These are phyloP conservation scores for Lepidothrix coronata DNA, from an alignment of 2,113 vertebrate species.

Conservation along the genomic window DNA sequence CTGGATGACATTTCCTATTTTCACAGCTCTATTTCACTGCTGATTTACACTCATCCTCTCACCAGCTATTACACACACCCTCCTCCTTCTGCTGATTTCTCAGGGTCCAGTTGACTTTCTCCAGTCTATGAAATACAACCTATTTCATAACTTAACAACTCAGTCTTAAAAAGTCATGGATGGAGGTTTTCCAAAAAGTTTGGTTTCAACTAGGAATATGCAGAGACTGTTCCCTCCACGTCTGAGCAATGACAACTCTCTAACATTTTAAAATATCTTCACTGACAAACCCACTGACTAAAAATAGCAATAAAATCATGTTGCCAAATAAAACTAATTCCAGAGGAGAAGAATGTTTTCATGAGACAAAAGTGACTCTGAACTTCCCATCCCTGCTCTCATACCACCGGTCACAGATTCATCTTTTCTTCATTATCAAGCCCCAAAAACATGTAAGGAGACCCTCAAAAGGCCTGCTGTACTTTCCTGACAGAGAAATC, in stretches of 20 bases:
- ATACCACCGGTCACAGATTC: not conserved
- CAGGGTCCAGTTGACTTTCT: not conserved
- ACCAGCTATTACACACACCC: not conserved
- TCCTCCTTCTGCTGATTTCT: not conserved
- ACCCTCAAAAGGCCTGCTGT: not conserved
- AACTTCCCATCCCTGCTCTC: not conserved
- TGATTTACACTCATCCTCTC: not conserved
- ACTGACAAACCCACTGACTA: not conserved
- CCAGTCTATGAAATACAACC: not conserved
- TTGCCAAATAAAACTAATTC: not conserved
- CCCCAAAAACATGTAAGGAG: rapidly evolving
- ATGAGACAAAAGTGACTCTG: not conserved
- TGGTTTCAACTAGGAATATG: not conserved
- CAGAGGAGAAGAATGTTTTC: not conserved
- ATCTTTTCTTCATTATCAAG: not conserved
- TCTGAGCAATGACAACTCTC: not conserved
- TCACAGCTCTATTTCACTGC: not conserved
- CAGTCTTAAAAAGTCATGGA: not conserved
- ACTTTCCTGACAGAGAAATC: not conserved
- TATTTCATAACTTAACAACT: not conserved
- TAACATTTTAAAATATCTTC: not conserved
- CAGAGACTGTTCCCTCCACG: not conserved
- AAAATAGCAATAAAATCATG: not conserved
- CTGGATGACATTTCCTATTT: not conserved
- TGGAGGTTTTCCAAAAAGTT: not conserved